Base-by-base conservation (phyloP, 2,113 vertebrate genomes). In the Cardinalis cardinalis region DNA sequence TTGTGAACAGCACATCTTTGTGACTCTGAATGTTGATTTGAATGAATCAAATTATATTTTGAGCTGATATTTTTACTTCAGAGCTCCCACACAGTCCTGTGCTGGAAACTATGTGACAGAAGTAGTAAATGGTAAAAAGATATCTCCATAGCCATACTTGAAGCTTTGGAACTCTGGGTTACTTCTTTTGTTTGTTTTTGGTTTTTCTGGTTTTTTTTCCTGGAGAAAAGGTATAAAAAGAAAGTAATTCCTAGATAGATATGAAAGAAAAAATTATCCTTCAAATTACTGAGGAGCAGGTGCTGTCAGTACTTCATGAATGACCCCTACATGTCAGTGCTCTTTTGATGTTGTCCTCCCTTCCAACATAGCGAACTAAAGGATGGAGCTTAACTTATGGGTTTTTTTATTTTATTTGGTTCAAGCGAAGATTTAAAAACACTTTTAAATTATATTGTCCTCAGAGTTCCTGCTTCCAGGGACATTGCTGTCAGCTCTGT, bases 241-340 rank as follows among this genome's bases (percentile, higher is more conserved):
- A 51, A 61, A 77, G 12, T 32, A 23, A 41, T 4, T 52, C 31
- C 23, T 70, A 5, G 12, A 36, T 18, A 77, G 13, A 72, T 34
- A 59, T 2, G 6, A 63, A 68, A 63, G 14, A 69, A 68, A 74
- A 58, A n/a, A 56, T 7, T 23, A 34, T n/a, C 4, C 14, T 69
- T 75, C 36, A 51, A 56, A 21, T 52, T 64, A 46, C 5, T 31
- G 6, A 20, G 49, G 16, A 68, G 3, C 16, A 28, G 12, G 4
- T 51, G 3, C 4, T 69, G 13, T 43, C 2, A 36, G 17, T 24
- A 34, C 5, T 46, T 59, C 10, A 0, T 32, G 4, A 70, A 51
- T 29, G 25, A 40, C 4, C 2, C 4, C 12, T 23, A 7, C 2
- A 2, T 18, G 15, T 18, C 1, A 0, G 3, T 36, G 12, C 6